phyloP scores from a whole-genome alignment of 2,797 vertebrate genomes.

The Kryptolebias ocellatus region DNA sequence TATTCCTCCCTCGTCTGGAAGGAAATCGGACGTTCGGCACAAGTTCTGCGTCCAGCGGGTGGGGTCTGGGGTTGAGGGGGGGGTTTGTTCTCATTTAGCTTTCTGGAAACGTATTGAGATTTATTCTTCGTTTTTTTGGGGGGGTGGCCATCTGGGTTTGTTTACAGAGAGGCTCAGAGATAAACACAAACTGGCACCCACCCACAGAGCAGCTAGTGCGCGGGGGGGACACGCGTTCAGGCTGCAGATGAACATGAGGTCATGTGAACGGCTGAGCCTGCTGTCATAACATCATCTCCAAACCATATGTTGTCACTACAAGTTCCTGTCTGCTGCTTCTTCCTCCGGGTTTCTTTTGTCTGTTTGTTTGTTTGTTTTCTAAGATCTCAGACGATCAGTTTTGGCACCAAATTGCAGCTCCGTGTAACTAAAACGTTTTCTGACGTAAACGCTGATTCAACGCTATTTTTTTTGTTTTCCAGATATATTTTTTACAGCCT shows the following conservation, averaged over 20 bases:
- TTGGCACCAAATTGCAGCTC: not conserved
- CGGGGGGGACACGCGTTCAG: constrained; percentile 49
- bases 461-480: not conserved
- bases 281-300: constrained; percentile 61
- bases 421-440: not conserved
- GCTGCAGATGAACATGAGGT: constrained; percentile 23
- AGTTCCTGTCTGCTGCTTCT: not conserved
- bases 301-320: constrained; percentile 34
- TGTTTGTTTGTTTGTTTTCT: too few species aligned
- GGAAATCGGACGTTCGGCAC: not conserved
- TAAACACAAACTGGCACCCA: constrained; percentile 73
- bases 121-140: constrained; percentile 36
- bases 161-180: constrained; percentile 70
- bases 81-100: constrained; percentile 54
- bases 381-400: not conserved
- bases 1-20: not conserved
- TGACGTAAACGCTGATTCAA: too few species aligned
- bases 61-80: constrained; percentile 33
- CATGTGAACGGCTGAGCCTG: constrained; percentile 39
- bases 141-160: constrained; percentile 76
- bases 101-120: constrained; percentile 68
- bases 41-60: constrained; percentile 8
- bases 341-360: not conserved
- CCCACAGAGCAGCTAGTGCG: constrained; percentile 55
- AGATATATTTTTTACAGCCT: too few species aligned